Evolutionary conservation across 2,888 invertebrate genomes (phyloP), one percentile per base, ranked within the genome.

Genomic region (Euplagia quadripunctaria): DNA sequence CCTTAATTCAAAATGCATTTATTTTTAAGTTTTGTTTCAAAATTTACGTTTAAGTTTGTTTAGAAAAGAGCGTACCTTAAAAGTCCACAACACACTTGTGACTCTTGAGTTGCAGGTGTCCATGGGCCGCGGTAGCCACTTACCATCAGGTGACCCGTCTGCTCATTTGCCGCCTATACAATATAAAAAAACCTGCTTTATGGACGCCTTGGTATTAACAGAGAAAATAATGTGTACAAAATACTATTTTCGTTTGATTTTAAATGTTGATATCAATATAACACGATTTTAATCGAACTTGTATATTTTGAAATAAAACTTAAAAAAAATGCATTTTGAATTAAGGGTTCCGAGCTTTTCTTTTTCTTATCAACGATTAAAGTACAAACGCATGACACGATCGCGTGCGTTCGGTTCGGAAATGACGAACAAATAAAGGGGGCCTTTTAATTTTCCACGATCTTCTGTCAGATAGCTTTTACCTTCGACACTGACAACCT

Each of bases 371-470:
- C 77, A 77, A 79, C 67, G 85, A 77, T 78, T 82, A 85, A 81
- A 73, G 17, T 31, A 52, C 69, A 79, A 76, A 77, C 80, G 80
- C 76, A 77, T 79, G 75, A 68, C 67, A 64, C 43, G 76, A 83
- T 92, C 84, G 91, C 91, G 90, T 91, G 91, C 81, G 75, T 80
- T 74, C 72, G 74, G 55, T 68, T 76, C 87, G 86, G 88, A 91
- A 89, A 86, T 85, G 86, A 83, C 84, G 81, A 86, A 85, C 86
- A 87, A 88, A 89, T 88, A 83, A 85, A 77, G 82, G 79, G 72
- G 77, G 51, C 84, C 86, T 86, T 89, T 90, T 89, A 89, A 89
- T 90, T 90, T 84, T 80, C 84, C 73, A 72, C 79, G 77, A 86
- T 86, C 79, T 78, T 85, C 81, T 85, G 87, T 82, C 86, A 82